Evolutionary conservation across 1,140 invertebrate genomes (phyloP).

Genomic region (Triops cancriformis): DNA sequence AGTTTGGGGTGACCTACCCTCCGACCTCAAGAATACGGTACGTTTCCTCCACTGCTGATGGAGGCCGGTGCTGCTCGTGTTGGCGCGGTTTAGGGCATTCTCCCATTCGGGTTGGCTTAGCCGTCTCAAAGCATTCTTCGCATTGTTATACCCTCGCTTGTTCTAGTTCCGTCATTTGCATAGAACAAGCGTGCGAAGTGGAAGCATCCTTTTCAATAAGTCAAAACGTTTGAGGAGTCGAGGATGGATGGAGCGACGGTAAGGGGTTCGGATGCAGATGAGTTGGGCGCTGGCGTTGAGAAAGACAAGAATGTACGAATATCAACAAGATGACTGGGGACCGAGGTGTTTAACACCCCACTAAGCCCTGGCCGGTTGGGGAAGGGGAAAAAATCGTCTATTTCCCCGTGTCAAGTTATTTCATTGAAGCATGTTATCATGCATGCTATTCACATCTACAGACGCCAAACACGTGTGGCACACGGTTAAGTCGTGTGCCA

Average conservation of each 20-base stretch:
- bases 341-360: not conserved
- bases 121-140: not conserved
- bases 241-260: not conserved
- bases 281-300: not conserved
- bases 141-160: not conserved
- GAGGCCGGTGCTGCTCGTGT: not conserved
- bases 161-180: constrained; percentile 10
- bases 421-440: not conserved
- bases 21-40: not conserved
- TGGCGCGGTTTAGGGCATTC: not conserved
- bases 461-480: not conserved
- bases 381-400: not conserved
- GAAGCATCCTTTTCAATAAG: not conserved
- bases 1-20: not conserved
- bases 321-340: not conserved
- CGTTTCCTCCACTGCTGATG: too few relatives aligned
- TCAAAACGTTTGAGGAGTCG: not conserved
- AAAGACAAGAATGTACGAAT: not conserved
- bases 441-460: not conserved
- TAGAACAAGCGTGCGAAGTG: not conserved
- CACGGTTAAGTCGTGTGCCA: not conserved
- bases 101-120: not conserved
- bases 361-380: not conserved
- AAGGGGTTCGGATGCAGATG: not conserved
- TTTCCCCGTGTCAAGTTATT: not conserved